Base-by-base conservation (phyloP, 2,888 invertebrate species). In the Harpagoxenus sublaevis region DNA sequence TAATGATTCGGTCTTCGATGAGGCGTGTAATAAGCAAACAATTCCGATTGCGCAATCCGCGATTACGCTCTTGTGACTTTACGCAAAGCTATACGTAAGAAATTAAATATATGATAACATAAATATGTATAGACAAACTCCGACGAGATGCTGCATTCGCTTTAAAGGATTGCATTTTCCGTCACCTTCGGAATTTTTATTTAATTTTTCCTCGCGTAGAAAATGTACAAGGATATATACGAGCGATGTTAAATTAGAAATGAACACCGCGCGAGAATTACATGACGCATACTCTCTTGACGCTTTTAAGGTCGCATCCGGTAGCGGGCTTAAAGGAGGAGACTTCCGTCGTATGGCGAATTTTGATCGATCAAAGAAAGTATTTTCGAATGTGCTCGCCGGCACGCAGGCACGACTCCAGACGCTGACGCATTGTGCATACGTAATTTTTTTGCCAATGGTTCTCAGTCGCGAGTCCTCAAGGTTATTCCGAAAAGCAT, bases 391-490 rank as follows among this genome's bases (percentile, higher is more conserved):
- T 66, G 65, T 39, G 35, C 42, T 51, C 31, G 23, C n/a, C 78
- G 31, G 2, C 53, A 35, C 70, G 45, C 53, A 18, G 35, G 71
- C 82, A 62, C 83, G 78, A 68, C 70, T 71, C 55, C 84, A 88
- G 87, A 90, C 84, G 82, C 81, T 90, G 89, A 88, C 90, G 90
- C 90, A 90, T 78, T 83, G 74, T 31, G 89, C 89, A 88, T 89
- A 86, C 78, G 87, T 89, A 86, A 88, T 84, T 74, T 42, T 55
- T 48, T 39, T 18, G 4, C 28, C 74, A 60, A 70, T 15, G 88
- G 87, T 84, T 87, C 88, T 89, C 88, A 87, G 83, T 66, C 63
- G 62, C 18, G 15, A 48, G 18, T 48, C 66, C 12, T 51, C 78
- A 60, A 79, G 60, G 71, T 60, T 73, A 28, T 18, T 1, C 42